phyloP scores from a whole-genome alignment of 2,797 vertebrate species.

The Tapirus indicus region DNA sequence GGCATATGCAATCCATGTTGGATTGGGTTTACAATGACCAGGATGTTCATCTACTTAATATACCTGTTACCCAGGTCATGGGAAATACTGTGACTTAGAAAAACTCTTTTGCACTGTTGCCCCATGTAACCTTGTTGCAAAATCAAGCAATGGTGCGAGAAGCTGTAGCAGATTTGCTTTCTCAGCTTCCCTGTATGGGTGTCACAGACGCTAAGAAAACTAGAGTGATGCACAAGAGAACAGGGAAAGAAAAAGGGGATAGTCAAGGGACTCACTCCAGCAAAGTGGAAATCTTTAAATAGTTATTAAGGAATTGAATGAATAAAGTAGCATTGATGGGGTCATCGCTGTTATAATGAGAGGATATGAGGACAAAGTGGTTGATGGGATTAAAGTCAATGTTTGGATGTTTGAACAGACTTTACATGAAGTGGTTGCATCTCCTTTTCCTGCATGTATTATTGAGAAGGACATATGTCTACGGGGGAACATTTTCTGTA shows the following conservation, averaged over 20 bases:
- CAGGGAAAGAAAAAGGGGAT: neutral
- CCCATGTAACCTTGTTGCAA: neutral
- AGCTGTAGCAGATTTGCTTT: neutral
- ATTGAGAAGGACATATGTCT: neutral
- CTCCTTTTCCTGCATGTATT: conserved; percentile 6
- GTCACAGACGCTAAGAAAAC: conserved; percentile 19
- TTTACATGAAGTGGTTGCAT: too few species aligned
- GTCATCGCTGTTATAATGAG: neutral
- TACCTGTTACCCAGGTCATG: neutral
- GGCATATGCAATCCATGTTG: neutral
- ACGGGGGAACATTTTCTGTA: neutral
- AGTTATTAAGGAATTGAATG: neutral
- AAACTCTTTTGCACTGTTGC: neutral
- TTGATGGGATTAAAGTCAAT: conserved; percentile 22
- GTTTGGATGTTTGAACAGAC: neutral
- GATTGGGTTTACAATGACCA: neutral
- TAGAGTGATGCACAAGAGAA: neutral
- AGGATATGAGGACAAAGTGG: neutral
- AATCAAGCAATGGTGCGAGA: conserved; percentile 41
- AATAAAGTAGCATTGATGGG: neutral
- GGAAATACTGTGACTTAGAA: neutral
- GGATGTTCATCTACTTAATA: neutral
- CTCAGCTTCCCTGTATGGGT: neutral
- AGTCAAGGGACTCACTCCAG: neutral
- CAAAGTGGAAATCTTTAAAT: neutral